Base-by-base conservation (phyloP, 2,888 invertebrate genomes). In the Clitarchus hookeri region DNA sequence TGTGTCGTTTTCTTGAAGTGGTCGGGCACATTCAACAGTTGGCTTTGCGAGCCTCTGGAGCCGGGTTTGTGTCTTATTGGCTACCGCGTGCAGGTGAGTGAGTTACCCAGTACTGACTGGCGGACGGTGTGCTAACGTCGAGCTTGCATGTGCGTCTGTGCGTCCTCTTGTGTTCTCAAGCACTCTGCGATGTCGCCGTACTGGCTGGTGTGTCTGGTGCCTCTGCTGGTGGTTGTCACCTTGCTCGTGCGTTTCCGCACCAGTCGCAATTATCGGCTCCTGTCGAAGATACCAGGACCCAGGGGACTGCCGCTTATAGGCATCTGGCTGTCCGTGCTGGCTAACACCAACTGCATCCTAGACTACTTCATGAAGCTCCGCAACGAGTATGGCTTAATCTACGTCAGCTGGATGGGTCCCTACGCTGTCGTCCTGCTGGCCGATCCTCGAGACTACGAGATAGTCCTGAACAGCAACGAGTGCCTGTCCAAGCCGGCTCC, bases 201-300 rank as follows among this genome's bases (percentile, higher is more conserved):
- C 19, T 19, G 23, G 65, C n/a, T 65, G 65, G 13, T 65, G 65
- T 65, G 65, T 19, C 23, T 65, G 65, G 65, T 23, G 65, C 65
- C 65, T 0, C 23, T 65, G 3, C 23, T 65, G 65, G 65, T 65
- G 19, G 19, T 6, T 19, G 65, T 23, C 65, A 23, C n/a, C 13
- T n/a, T 65, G 23, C 0, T 65, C 65, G 65, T 65, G 23, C 65
- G 65, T 19, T 65, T 65, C 65, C 65, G 65, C 19, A 4, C 0
- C 23, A 78, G 85, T 25, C 85, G 87, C n/a, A 54, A 79, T n/a
- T 85, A 83, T 65, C 65, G 78, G n/a, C 85, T 87, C 16, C 84
- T 85, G 9, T 25, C 83, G 8, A 84, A 83, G 48, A 27, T 87
- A 0, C 87, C 87, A 0, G 87, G 87, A 23, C 87, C 87, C 8